Evolutionary conservation across 2,797 vertebrate species (phyloP), one percentile per base, ranked within the genome.

Genomic region (Molossus molossus): DNA sequence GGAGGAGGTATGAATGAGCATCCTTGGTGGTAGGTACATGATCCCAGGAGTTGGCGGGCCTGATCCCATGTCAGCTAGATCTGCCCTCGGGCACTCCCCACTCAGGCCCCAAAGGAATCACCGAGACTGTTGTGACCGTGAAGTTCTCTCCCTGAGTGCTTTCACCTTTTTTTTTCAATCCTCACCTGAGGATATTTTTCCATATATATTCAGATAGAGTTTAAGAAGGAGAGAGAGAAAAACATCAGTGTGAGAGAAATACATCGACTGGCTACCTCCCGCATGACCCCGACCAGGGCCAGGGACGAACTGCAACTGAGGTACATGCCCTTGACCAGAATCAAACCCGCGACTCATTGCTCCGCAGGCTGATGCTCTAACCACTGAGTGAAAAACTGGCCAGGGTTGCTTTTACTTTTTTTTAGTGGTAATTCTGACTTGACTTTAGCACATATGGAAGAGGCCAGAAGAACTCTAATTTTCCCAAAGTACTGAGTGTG

Each of bases 381-480:
- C 40, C 40, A 45, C 40, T 45, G 40, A 45, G 40, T 45, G 40
- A 45, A 45, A 45, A 45, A 45, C 40, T 45, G 40, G 40, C 40
- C 40, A 45, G 40, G 40, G 40, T 3, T 45, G 40, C 40, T 45
- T 45, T 45, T 3, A 45, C 40, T 45, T 45, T 14, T 76, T 75
- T 87, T 84, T 15, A 37, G 12, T 84, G 60, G 69, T 37, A 76
- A 53, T 87, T 92, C 65, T 94, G 37, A 58, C 70, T 83, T 82
- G 37, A 60, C 27, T 50, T 92, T 29, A 72, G 18, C 29, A 72
- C 23, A 64, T 25, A 3, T 6, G 8, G 27, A 69, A 84, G 25
- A 57, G 33, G n/a, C 62, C 50, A 58, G 69, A 37, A 81, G 37
- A 73, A 84, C 9, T 55, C 3, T 23, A 87, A 25, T 67, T 53